phyloP scores from a whole-genome alignment of 2,888 invertebrate species.

The Cerastis rubricosa region DNA sequence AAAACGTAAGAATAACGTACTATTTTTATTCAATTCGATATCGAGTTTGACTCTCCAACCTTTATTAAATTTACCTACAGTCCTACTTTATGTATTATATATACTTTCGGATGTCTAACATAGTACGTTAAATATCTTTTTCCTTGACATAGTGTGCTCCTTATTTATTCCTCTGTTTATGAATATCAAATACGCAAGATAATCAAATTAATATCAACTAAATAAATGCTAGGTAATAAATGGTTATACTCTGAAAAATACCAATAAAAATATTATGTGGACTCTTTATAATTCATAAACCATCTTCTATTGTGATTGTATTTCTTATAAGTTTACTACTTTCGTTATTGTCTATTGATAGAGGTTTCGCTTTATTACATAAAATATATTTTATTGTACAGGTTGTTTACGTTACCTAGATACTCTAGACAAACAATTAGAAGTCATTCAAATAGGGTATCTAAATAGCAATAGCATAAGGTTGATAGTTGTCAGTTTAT shows the following conservation, averaged over 20 bases:
- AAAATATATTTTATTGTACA: not conserved
- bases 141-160: not conserved
- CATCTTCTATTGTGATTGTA: conserved; percentile 20
- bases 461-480: not conserved
- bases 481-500: not conserved
- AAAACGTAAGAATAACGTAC: conserved; percentile 19
- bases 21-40: conserved; percentile 27
- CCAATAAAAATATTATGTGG: not conserved
- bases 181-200: not conserved
- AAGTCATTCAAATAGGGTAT: not conserved
- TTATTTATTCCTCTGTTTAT: not conserved
- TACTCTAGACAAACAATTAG: not conserved
- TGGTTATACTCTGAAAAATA: not conserved
- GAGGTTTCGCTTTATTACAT: not conserved
- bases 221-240: not conserved
- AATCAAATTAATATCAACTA: not conserved
- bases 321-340: conserved; percentile 14
- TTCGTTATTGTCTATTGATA: conserved; percentile 2
- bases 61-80: too few species aligned
- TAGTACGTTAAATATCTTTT: not conserved
- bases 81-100: too few species aligned
- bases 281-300: conserved; percentile 23
- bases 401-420: conserved; percentile 1
- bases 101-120: not conserved
- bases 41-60: conserved; percentile 5